Percentiles rank a stretch among this genome's conserved stretches.
phyloP scores from a whole-genome alignment of 2,888 invertebrate species.

The Galerucella calmariensis region DNA sequence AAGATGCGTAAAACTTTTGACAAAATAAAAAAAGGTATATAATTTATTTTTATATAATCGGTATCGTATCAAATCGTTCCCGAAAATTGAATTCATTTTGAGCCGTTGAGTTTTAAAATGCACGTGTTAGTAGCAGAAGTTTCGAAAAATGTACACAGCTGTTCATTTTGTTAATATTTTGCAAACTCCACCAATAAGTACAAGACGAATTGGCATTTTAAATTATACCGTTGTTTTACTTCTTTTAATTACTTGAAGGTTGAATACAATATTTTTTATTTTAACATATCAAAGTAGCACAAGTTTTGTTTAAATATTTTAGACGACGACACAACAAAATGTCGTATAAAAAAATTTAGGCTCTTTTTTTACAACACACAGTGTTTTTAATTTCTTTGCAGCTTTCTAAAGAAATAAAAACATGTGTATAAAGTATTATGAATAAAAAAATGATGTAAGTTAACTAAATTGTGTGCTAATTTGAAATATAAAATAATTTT shows the following conservation, averaged over 20 bases:
- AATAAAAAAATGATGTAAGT: no score
- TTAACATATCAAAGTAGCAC: not conserved
- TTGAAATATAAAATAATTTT: no score
- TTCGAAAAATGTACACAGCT: constrained; percentile 6
- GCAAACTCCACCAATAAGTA: not conserved
- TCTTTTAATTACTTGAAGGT: no score
- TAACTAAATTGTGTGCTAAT: no score
- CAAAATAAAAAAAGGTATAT: constrained; percentile 46
- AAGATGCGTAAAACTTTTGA: constrained; percentile 45
- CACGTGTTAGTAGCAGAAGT: constrained; percentile 43
- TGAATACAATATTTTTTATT: not conserved
- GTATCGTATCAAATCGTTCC: constrained; percentile 51
- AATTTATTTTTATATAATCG: constrained; percentile 57
- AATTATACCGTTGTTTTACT: not conserved
- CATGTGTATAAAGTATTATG: no score
- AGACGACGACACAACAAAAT: not conserved
- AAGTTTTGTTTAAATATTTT: not conserved
- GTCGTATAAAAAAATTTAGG: no score
- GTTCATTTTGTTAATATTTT: constrained; percentile 3
- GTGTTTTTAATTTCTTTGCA: no score
- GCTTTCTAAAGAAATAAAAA: no score
- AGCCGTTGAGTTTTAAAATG: constrained; percentile 48
- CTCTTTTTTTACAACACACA: no score
- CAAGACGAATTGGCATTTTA: not conserved
- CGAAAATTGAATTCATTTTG: constrained; percentile 49